These are phyloP conservation scores for Pipra filicauda DNA, from an alignment of 2,113 vertebrate species.

Conservation along the genomic window DNA sequence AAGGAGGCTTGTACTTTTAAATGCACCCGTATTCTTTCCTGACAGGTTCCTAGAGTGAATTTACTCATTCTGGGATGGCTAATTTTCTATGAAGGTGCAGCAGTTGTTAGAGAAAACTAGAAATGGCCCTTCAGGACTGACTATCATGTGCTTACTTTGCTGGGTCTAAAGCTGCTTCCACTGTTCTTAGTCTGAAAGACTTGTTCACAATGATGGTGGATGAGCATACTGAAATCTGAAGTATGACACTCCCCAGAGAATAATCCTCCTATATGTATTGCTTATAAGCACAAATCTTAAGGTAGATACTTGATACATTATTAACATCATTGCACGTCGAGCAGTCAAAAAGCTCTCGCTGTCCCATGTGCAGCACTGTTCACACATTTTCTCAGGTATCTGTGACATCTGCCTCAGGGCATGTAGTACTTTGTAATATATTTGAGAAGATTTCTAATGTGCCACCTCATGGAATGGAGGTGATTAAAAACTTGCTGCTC, in stretches of 20 bases:
- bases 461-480: neutral
- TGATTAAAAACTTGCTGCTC: neutral
- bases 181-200: neutral
- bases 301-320: neutral
- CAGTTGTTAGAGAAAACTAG: neutral
- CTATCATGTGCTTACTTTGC: neutral
- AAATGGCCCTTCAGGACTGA: neutral
- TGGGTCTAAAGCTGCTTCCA: neutral
- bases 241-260: neutral
- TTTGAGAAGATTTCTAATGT: neutral
- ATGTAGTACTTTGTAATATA: no score
- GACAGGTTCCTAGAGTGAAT: neutral
- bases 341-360: neutral
- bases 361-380: neutral
- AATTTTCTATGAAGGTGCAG: neutral
- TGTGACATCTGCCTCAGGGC: neutral
- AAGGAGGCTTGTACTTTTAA: neutral
- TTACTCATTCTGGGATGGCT: neutral
- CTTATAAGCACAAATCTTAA: neutral
- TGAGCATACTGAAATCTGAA: neutral
- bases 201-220: neutral
- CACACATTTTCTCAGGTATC: neutral
- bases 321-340: fast-evolving
- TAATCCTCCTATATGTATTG: neutral
- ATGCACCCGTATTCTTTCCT: neutral